phyloP scores from a whole-genome alignment of 2,113 vertebrate genomes.

The Phocoena phocoena region DNA sequence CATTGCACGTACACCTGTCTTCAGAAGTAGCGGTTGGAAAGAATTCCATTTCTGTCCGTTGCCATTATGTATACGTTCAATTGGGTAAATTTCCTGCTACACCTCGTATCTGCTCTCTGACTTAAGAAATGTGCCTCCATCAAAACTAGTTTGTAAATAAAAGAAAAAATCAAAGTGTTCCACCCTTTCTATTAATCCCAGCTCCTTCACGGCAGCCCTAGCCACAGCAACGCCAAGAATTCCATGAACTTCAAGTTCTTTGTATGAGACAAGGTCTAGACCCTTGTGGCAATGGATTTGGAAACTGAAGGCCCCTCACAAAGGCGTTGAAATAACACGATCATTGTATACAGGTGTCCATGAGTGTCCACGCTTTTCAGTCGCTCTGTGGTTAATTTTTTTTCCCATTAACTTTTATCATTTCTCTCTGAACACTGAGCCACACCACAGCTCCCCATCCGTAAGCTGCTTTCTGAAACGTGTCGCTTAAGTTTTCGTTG shows the following conservation, averaged over 20 bases:
- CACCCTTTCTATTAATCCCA: background rate
- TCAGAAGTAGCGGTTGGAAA: background rate
- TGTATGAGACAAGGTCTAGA: background rate
- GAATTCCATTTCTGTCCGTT: background rate
- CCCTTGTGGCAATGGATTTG: background rate
- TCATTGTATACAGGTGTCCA: background rate
- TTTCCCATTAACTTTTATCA: background rate
- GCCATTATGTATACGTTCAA: background rate
- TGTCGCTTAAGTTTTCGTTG: slow-evolving; percentile 80
- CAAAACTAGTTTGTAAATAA: background rate
- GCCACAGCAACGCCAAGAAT: background rate
- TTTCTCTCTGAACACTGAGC: slow-evolving; percentile 61
- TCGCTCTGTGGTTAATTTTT: slow-evolving; percentile 5
- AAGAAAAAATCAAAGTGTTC: background rate
- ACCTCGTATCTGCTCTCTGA: background rate
- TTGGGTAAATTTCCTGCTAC: background rate
- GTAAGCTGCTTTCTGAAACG: slow-evolving; percentile 82
- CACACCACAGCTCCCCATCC: slow-evolving; percentile 73
- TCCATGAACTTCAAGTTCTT: background rate
- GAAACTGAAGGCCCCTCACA: background rate
- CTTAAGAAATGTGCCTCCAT: background rate
- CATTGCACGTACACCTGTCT: background rate
- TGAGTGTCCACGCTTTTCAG: background rate
- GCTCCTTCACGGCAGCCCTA: background rate
- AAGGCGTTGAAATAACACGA: background rate